Conservation (phyloP, 2,113 vertebrate species). For the Sapajus apella region DNA sequence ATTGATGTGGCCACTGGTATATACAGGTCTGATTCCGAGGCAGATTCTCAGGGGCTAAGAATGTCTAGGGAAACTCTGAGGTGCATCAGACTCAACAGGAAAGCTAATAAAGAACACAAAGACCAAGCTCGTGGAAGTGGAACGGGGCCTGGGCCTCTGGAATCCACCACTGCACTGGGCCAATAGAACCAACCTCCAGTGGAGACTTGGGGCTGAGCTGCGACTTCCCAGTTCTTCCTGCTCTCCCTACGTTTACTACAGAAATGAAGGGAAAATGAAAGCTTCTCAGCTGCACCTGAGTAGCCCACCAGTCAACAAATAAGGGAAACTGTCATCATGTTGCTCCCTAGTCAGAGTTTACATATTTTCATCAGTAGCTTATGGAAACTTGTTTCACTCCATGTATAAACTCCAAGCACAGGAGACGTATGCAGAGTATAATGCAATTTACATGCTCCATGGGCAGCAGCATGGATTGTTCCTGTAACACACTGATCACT, state of each 20-base stretch:
- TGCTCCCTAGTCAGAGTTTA: background rate
- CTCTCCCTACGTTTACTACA: background rate
- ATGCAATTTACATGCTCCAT: background rate
- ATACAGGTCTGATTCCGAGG: background rate
- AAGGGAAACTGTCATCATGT: background rate
- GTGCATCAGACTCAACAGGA: background rate
- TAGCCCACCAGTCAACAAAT: background rate
- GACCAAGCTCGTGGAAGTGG: background rate
- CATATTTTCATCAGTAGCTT: background rate
- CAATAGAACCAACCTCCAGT: background rate
- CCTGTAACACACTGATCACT: background rate
- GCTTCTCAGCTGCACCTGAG: background rate
- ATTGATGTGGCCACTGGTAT: no score
- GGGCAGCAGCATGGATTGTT: no score
- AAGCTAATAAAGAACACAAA: background rate
- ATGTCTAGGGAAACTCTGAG: background rate
- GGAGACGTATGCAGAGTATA: background rate
- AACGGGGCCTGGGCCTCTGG: background rate
- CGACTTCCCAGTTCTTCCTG: background rate
- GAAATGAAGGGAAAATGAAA: background rate
- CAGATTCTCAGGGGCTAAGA: background rate
- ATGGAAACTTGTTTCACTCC: background rate
- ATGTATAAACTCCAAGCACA: background rate
- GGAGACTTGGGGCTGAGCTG: background rate
- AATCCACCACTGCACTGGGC: background rate